Conservation (phyloP, 2,797 vertebrate species). For the Oophaga sylvatica region DNA sequence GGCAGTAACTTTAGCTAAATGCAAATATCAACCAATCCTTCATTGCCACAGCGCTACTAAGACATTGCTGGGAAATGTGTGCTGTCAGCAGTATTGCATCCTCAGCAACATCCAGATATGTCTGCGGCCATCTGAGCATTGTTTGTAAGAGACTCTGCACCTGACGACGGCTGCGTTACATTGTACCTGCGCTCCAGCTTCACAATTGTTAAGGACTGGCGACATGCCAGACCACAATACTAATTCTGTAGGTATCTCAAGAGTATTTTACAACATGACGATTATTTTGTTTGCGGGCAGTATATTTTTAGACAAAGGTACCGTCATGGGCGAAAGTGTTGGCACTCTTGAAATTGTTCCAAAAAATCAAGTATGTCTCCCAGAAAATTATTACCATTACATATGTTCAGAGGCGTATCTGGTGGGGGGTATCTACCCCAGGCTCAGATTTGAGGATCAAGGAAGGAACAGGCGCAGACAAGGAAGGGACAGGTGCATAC, state of each 20-base stretch:
- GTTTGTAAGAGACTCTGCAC: not conserved
- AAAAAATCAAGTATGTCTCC: no score
- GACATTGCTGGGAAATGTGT: slow-evolving; percentile 27
- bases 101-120: slow-evolving; percentile 2
- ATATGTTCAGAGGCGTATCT: no score
- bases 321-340: no score
- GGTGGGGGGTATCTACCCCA: no score
- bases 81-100: not conserved
- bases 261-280: not conserved
- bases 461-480: no score
- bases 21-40: slow-evolving; percentile 21
- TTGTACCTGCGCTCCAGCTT: not conserved
- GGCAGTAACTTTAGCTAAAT: slow-evolving; percentile 12
- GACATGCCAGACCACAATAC: no score
- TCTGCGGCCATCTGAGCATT: not conserved
- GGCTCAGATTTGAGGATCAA: no score
- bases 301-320: not conserved
- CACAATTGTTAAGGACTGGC: no score
- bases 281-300: not conserved
- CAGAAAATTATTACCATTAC: no score
- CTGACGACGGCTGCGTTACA: not conserved
- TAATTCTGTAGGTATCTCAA: no score
- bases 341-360: no score
- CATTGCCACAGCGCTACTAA: slow-evolving; percentile 25
- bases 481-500: no score